phyloP scores from a whole-genome alignment of 2,888 invertebrate species.

The Chironomus riparius region DNA sequence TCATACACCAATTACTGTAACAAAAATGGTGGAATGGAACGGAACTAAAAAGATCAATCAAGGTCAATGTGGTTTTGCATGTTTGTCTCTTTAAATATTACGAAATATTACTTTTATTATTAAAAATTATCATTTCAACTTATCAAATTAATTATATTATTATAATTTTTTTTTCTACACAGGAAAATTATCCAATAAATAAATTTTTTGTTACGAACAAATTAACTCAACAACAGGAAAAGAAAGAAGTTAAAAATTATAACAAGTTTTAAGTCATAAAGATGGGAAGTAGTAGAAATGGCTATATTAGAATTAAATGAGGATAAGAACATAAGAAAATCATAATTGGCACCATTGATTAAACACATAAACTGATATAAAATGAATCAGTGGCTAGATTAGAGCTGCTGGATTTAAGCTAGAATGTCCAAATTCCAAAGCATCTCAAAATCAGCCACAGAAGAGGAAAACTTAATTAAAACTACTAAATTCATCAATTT shows the following conservation, averaged over 20 bases:
- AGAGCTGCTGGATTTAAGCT: too few relatives aligned
- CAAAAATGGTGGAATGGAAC: background rate
- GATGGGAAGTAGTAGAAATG: background rate
- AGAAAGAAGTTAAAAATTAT: background rate
- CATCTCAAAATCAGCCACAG: too few relatives aligned
- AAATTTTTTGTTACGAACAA: background rate
- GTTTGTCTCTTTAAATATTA: background rate
- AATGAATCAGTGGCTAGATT: background rate
- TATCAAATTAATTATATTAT: background rate
- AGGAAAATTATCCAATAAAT: background rate
- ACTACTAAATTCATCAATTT: too few relatives aligned
- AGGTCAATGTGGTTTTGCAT: background rate
- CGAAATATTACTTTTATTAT: background rate
- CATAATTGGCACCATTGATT: slow-evolving; percentile 13
- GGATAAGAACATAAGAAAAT: background rate
- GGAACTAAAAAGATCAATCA: background rate
- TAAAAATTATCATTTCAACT: background rate
- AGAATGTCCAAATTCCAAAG: too few relatives aligned
- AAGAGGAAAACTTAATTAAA: too few relatives aligned
- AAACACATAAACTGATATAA: background rate
- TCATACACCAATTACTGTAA: background rate
- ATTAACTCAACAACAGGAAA: background rate
- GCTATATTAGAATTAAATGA: background rate
- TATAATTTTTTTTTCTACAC: background rate
- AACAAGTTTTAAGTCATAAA: background rate